These are phyloP conservation scores for Amblyopsis hoosieri DNA, from an alignment of 2,797 vertebrate genomes.

Conservation along the genomic window DNA sequence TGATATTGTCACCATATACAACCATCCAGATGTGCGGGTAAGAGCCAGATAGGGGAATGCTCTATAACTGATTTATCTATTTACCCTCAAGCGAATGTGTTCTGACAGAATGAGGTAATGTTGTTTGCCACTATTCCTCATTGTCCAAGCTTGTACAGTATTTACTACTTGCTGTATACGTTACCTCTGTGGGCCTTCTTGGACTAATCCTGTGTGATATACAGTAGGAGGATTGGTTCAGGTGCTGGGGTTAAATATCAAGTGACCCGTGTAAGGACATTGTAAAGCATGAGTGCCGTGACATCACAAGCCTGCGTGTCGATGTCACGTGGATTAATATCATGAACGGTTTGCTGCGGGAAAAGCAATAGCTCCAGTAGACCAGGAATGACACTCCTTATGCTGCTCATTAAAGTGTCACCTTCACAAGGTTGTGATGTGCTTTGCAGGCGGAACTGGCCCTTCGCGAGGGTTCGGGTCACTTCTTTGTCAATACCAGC, in stretches of 20 bases:
- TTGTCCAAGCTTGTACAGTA: background rate
- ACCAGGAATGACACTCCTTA: background rate
- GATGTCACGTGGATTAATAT: constrained; percentile 22
- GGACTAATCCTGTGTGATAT: constrained; percentile 30
- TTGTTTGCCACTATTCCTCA: background rate
- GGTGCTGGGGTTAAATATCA: constrained; percentile 39
- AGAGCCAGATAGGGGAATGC: constrained; percentile 27
- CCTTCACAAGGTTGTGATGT: background rate
- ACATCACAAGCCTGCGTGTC: constrained; percentile 29
- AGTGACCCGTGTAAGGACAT: constrained; percentile 51
- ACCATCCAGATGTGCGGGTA: constrained; percentile 89
- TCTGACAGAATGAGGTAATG: background rate
- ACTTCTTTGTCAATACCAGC: constrained; percentile 92
- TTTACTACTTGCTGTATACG: constrained; percentile 2
- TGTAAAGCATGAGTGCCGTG: constrained; percentile 24
- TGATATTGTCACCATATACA: constrained; percentile 85
- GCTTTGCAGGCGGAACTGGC: constrained; percentile 81
- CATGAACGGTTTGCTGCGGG: background rate
- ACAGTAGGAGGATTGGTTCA: constrained; percentile 11
- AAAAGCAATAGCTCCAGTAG: constrained; percentile 12
- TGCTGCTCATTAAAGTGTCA: constrained; percentile 2
- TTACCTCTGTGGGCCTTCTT: constrained; percentile 1
- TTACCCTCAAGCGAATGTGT: background rate
- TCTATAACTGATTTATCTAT: background rate
- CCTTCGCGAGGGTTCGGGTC: constrained; percentile 89